Base-by-base conservation (phyloP, 2,113 vertebrate species). In the Thryonomys swinderianus region DNA sequence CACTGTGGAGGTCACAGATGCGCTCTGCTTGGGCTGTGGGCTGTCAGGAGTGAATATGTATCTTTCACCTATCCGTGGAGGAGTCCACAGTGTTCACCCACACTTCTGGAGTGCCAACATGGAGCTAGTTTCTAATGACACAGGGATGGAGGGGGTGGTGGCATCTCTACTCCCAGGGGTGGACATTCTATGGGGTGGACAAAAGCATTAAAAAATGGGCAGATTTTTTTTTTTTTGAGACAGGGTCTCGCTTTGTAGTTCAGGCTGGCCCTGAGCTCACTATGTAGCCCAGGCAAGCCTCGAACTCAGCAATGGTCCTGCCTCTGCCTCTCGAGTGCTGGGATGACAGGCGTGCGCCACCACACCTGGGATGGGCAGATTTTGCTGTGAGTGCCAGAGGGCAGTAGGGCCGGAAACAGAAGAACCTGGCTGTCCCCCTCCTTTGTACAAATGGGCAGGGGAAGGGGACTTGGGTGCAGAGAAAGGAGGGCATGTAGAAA, bases 21-120 rank as follows among this genome's bases (percentile, higher is more conserved):
- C 45, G 27, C 40, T 53, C n/a, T 40, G 34, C 37, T 80, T 3
- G 9, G n/a, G 5, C 11, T 48, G 27, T 57, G 59, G 57, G 61
- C 2, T 27, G 7, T 1, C 6, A 7, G 51, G 25, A 59, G 27
- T 21, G 34, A 25, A 66, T 11, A 21, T 0, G 3, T 34, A 1
- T 27, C 8, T 53, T 25, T 42, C 18, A 20, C 12, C 8, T 27
- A 16, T 45, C 45, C 6, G 3, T 25, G 34, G 37, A 69, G 34
- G 8, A 5, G 42, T 32, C 32, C 21, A 5, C 10, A n/a, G 64
- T 48, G 37, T 37, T 53, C 27, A 4, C 21, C 53, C 2, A 0
- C 1, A 13, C 64, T 16, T 21, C 55, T 20, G 74, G 53, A 32
- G 25, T 30, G 21, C n/a, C 53, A 21, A 64, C 42, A 1, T 17